Evolutionary conservation across 2,797 vertebrate genomes (phyloP), one percentile per base, ranked within the genome.

Genomic region (Hapalemur alaotrensis): DNA sequence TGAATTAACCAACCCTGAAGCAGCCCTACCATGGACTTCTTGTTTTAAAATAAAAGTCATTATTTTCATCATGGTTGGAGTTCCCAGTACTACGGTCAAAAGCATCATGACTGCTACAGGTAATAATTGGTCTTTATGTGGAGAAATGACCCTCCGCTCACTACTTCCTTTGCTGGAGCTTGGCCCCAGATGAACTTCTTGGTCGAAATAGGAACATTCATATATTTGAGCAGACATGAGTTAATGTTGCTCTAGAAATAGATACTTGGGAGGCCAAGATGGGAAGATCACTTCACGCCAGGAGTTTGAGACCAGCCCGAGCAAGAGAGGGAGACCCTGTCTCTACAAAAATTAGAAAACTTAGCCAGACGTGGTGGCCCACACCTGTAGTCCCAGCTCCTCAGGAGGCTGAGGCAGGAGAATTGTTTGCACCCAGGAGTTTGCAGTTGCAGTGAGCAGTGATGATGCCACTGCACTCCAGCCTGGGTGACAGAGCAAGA

Each of bases 161-260:
- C 63, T 70, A 89, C 83, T n/a, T 95, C 30, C 80, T 50, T 78
- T 35, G 11, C 57, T 83, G 1, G 22, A 48, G 38, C 52, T 52
- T 95, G 79, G 30, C 79, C 17, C 59, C 32, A 86, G 5, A 67
- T 83, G 61, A 65, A 93, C 48, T 89, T 97, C 78, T 50, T 72
- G 5, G n/a, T n/a, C 90, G 54, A 95, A 92, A 90, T 65, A 35
- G 50, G 14, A 89, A 82, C 50, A 76, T 65, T 87, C 46, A 59
- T 50, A 14, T 90, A 90, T 87, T 81, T 83, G 65, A 95, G 30
- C 52, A 80, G 32, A 48, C 1, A 0, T 32, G 20, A 20, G 38
- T 67, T 81, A 90, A 93, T 17, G 30, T 23, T 83, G 25, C 48
- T 95, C 52, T 90, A 83, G 86, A 96, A 84, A 30, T 25, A 80